Evolutionary conservation across 1,140 invertebrate species (phyloP), one percentile per base, ranked within the genome.

Genomic region (Pseudomyrmex gracilis): DNA sequence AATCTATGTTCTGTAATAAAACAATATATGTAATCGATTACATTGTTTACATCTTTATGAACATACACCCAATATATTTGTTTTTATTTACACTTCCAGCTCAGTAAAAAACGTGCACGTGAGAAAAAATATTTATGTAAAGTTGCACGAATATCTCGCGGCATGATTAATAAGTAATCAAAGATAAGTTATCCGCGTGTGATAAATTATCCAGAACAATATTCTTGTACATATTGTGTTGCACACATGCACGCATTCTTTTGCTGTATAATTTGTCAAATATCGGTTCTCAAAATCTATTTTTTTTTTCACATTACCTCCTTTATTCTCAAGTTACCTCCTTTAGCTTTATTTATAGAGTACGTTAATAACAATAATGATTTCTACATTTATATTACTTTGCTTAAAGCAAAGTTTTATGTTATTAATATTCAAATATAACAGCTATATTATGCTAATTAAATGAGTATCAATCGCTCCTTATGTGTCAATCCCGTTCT

Each of bases 41-140:
- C 17, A 34, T n/a, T 74, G 15, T 74, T 12, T 24, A 34, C 34
- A 13, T 2, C 58, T 60, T 3, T 15, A 24, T 2, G 15, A 49
- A 12, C 3, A 17, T 12, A 2, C 5, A 34, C 24, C n/a, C 34
- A 77, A 83, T 61, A 83, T 61, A 47, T 34, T 77, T 34, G 53
- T 55, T 76, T 53, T 80, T 77, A 84, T 47, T 22, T 68, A 17
- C 53, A 13, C 51, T 86, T 73, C 5, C 34, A 34, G 0, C 0
- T 34, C 34, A 34, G 5, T 34, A 67, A 83, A 73, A 87, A 76
- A 77, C 5, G 17, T 47, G 15, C 15, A 67, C 10, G 13, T 0
- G 7, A 34, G 34, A 34, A 34, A 7, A 34, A 34, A 34, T 34
- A 34, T 34, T 34, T 34, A 34, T 34, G 34, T 34, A 34, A 34